phyloP scores from a whole-genome alignment of 2,888 invertebrate genomes.

The Rhorus exstirpatorius region DNA sequence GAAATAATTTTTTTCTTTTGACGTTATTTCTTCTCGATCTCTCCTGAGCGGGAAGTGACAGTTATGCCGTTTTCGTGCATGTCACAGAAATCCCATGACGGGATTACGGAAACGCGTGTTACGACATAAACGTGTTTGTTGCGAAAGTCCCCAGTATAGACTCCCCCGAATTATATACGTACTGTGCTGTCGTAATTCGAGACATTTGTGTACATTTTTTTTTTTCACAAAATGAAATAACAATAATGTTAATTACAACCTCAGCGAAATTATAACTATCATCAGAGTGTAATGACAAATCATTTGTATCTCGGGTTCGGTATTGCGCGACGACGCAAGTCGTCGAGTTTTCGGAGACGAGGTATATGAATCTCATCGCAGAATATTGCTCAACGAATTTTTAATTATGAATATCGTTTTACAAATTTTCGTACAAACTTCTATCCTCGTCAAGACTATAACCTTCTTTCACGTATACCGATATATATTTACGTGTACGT shows the following conservation, averaged over 20 bases:
- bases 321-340: constrained; percentile 13
- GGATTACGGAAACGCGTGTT: constrained; percentile 13
- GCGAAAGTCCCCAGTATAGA: background rate
- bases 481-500: too few species aligned
- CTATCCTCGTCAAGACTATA: too few species aligned
- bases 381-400: constrained; percentile 9
- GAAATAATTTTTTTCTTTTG: background rate
- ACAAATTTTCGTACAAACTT: background rate
- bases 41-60: constrained; percentile 40
- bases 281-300: constrained; percentile 31
- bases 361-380: background rate
- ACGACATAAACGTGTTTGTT: constrained; percentile 14
- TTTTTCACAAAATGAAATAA: constrained; percentile 14
- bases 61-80: constrained; percentile 9
- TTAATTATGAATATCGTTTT: constrained; percentile 1
- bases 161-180: constrained; percentile 1
- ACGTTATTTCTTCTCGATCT: constrained; percentile 23
- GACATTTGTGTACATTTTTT: constrained; percentile 6
- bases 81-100: constrained; percentile 41
- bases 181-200: constrained; percentile 19
- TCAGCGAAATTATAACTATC: constrained; percentile 11
- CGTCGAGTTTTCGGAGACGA: constrained; percentile 14
- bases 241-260: constrained; percentile 2
- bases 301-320: constrained; percentile 12
- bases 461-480: too few species aligned